These are phyloP conservation scores for Mamestra brassicae DNA, from an alignment of 2,888 invertebrate species.

Conservation along the genomic window DNA sequence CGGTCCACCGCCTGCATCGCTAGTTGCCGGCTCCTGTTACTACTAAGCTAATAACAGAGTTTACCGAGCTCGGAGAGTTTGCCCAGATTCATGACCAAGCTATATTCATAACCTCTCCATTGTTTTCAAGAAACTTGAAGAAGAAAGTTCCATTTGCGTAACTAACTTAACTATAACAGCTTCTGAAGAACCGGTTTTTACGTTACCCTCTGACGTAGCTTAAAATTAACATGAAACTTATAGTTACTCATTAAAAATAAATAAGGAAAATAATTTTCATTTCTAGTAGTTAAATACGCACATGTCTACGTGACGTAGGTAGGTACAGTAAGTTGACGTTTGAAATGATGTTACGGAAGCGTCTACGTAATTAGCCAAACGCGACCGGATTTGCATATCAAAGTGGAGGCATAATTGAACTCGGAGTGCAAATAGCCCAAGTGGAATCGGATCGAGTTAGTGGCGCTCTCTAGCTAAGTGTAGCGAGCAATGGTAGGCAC, in stretches of 20 bases:
- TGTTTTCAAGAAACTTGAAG: conserved; percentile 62
- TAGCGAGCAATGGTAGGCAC: conserved; percentile 76
- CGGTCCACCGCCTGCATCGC: conserved; percentile 72
- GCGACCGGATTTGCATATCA: conserved; percentile 89
- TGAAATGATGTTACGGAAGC: conserved; percentile 83
- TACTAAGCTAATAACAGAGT: conserved; percentile 83
- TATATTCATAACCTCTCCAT: conserved; percentile 51
- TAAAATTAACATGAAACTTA: background rate
- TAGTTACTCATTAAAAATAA: background rate
- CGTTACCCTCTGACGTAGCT: conserved; percentile 2
- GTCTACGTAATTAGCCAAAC: conserved; percentile 88
- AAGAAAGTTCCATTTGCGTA: conserved; percentile 55
- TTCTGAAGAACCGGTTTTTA: conserved; percentile 3
- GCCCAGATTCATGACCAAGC: conserved; percentile 73
- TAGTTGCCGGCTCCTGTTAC: conserved; percentile 73
- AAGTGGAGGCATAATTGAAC: conserved; percentile 89
- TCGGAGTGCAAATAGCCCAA: conserved; percentile 88
- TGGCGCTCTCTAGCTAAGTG: conserved; percentile 82
- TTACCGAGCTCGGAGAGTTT: conserved; percentile 72
- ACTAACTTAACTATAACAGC: conserved; percentile 25
- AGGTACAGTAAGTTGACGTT: conserved; percentile 77
- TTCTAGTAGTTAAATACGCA: conserved; percentile 7
- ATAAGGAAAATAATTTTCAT: background rate
- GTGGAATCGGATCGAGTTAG: conserved; percentile 89
- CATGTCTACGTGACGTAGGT: conserved; percentile 26